Evolutionary conservation across 2,797 vertebrate species (phyloP), one percentile per base, ranked within the genome.

Genomic region (Xerus rutilus): DNA sequence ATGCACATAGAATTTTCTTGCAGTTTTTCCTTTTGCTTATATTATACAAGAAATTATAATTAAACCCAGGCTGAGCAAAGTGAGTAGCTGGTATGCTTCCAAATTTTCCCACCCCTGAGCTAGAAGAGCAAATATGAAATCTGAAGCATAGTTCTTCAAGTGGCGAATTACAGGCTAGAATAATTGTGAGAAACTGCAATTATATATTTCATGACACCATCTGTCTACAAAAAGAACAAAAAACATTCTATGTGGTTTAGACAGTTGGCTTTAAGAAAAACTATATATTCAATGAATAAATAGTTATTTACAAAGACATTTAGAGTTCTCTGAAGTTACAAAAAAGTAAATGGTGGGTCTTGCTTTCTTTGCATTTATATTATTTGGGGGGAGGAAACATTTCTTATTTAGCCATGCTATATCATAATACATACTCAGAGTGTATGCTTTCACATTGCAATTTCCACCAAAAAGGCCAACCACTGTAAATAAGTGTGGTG

Each of bases 21-120:
- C 21, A 86, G 57, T 78, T 92, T 78, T 84, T 89, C 20, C 67
- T 86, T 89, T 65, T 59, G 49, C 76, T 89, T 95, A 91, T 89
- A 88, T 85, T 62, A 15, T 84, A 89, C 57, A 78, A 70, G 47
- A 94, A 95, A 92, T 95, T 94, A 91, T 95, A 96, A 96, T 96
- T 96, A 96, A 94, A 88, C 57, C 86, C 89, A 96, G 62, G 39
- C 83, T 94, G 81, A 90, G 69, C 65, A 39, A 90, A 95, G 21
- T 78, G 79, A 86, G 82, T 93, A 94, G 72, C 52, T 95, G 79
- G 57, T 94, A 32, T 91, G 30, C 81, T 90, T 93, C 97, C 95
- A 96, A 93, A 78, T 85, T 95, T 87, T 82, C 79, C 86, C 86
- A 94, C 67, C 54, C 65, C 35, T 87, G 28, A 85, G n/a, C 65